Conservation (phyloP, 1,140 invertebrate species). For the Agrypnia vestita region DNA sequence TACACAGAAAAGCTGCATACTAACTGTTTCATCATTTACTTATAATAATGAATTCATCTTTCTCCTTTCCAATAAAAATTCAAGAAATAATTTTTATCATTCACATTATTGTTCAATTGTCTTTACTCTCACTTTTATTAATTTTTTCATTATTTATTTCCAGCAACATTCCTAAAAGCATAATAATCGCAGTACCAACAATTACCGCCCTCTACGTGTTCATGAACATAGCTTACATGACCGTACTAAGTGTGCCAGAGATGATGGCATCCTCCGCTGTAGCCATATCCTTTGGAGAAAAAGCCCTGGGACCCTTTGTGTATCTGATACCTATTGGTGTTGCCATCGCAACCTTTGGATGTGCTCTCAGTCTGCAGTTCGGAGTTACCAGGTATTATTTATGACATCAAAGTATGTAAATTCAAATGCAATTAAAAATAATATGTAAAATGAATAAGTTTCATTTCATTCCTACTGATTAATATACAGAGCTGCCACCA, state of each 20-base stretch:
- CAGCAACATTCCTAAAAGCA: slow-evolving; percentile 86
- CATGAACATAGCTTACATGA: slow-evolving; percentile 95
- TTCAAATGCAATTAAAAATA: no score
- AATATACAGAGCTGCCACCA: no score
- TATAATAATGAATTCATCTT: neutral
- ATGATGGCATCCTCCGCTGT: slow-evolving; percentile 88
- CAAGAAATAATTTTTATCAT: no score
- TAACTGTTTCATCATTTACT: neutral
- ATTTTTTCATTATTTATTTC: neutral
- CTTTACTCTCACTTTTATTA: neutral
- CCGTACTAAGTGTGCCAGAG: slow-evolving; percentile 86
- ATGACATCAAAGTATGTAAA: no score
- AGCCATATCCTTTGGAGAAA: slow-evolving; percentile 84
- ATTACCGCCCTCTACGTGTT: slow-evolving; percentile 91
- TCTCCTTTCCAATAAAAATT: neutral
- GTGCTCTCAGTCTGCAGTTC: slow-evolving; percentile 84
- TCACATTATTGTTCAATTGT: no score
- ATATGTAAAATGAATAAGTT: no score
- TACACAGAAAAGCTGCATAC: neutral
- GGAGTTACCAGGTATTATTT: slow-evolving; percentile 77
- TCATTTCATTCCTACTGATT: no score
- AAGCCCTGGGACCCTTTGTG: slow-evolving; percentile 74
- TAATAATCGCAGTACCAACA: slow-evolving; percentile 91
- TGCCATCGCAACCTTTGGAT: slow-evolving; percentile 83
- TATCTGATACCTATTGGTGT: slow-evolving; percentile 83